Conservation (phyloP, 2,113 vertebrate genomes). For the Oostethus manadensis region DNA sequence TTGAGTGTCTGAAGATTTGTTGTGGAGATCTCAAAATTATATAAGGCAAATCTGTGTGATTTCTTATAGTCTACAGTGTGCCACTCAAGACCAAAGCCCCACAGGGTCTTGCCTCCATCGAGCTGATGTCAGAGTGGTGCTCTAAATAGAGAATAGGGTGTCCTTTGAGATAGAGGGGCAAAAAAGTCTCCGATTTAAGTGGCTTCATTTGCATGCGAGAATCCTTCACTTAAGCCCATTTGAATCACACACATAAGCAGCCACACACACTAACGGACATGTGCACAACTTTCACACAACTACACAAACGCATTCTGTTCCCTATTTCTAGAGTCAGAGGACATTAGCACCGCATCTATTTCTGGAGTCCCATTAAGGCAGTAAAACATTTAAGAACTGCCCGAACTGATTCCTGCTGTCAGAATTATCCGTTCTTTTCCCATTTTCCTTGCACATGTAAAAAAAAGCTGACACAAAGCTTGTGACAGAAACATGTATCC, state of each 20-base stretch:
- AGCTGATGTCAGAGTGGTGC: conserved; percentile 55
- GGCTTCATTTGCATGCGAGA: conserved; percentile 65
- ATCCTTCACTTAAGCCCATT: conserved; percentile 61
- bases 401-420: conserved; percentile 61
- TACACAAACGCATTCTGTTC: conserved; percentile 35
- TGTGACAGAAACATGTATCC: conserved; percentile 70
- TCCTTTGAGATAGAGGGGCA: conserved; percentile 52
- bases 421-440: conserved; percentile 56
- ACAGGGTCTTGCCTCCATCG: conserved; percentile 35
- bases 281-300: conserved; percentile 22
- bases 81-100: conserved; percentile 43
- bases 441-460: conserved; percentile 47
- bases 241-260: conserved; percentile 30
- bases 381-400: conserved; percentile 71
- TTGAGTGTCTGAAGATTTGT: conserved; percentile 59
- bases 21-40: conserved; percentile 53
- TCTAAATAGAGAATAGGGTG: conserved; percentile 63
- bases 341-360: conserved; percentile 71
- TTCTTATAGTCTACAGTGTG: conserved; percentile 44
- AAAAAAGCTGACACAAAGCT: conserved; percentile 61
- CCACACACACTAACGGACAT: conserved; percentile 22
- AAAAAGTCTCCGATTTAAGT: conserved; percentile 56
- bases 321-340: conserved; percentile 53
- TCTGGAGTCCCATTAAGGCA: conserved; percentile 68
- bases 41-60: conserved; percentile 54